Percentiles rank a stretch among this genome's conserved stretches.
Evolutionary conservation across 1,140 invertebrate species (phyloP).

Genomic region (Pantala flavescens): DNA sequence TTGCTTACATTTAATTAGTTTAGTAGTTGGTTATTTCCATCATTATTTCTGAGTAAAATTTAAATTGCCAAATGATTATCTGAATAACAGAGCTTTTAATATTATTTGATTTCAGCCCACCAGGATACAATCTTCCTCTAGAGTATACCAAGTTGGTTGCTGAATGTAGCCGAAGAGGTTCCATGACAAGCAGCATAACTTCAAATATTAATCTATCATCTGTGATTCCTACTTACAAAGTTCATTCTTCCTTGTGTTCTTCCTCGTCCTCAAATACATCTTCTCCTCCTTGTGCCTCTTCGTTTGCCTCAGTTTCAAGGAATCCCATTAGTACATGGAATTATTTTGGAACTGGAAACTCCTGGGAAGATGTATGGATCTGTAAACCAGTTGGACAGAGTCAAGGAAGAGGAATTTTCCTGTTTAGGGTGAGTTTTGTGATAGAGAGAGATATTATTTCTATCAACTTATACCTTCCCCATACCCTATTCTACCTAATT

Average conservation of each 20-base stretch:
- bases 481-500: too few species aligned
- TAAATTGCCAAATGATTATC: too few species aligned
- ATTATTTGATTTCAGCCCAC: constrained; percentile 43
- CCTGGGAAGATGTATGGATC: constrained; percentile 54
- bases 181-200: constrained; percentile 22
- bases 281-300: neutral
- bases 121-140: constrained; percentile 66
- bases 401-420: constrained; percentile 69
- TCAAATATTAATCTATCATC: neutral
- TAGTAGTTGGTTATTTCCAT: too few species aligned
- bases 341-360: constrained; percentile 3
- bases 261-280: neutral
- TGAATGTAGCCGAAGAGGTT: constrained; percentile 48
- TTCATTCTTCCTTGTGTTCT: neutral
- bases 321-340: neutral
- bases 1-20: too few species aligned
- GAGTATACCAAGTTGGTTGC: constrained; percentile 75
- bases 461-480: neutral
- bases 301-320: neutral
- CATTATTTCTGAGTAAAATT: too few species aligned
- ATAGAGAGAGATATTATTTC: neutral
- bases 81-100: too few species aligned
- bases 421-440: constrained; percentile 53
- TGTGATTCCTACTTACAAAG: neutral
- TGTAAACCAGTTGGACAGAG: constrained; percentile 77